These are phyloP conservation scores for Nycticryphes semicollaris DNA, from an alignment of 2,113 vertebrate genomes.

Conservation along the genomic window DNA sequence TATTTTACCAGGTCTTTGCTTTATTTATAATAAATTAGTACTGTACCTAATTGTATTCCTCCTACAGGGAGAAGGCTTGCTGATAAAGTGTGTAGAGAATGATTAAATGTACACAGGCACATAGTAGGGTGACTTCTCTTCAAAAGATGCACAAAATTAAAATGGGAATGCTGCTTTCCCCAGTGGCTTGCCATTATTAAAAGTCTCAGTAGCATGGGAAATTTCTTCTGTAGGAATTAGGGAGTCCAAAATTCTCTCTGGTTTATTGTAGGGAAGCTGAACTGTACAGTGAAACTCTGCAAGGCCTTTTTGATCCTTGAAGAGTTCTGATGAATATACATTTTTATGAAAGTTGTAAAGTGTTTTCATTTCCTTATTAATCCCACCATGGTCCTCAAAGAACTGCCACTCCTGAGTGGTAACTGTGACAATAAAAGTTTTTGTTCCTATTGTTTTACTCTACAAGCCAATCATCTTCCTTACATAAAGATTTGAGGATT, in stretches of 20 bases:
- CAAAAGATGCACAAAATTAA: constrained; percentile 75
- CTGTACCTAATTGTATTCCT: constrained; percentile 71
- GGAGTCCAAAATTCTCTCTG: constrained; percentile 67
- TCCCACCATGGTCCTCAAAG: constrained; percentile 67
- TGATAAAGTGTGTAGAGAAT: constrained; percentile 60
- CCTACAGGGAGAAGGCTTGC: constrained; percentile 69
- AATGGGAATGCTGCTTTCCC: constrained; percentile 69
- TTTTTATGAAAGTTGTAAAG: constrained; percentile 73
- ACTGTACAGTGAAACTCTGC: constrained; percentile 72
- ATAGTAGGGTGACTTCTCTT: constrained; percentile 63
- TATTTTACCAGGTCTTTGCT: constrained; percentile 67
- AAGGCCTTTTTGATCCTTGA: constrained; percentile 79
- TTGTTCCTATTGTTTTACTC: constrained; percentile 68
- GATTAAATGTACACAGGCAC: constrained; percentile 65
- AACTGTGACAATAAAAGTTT: constrained; percentile 64
- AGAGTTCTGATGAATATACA: constrained; percentile 75
- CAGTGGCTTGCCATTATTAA: constrained; percentile 72
- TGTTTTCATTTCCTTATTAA: constrained; percentile 73
- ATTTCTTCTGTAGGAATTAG: constrained; percentile 70
- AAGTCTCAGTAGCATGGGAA: constrained; percentile 73
- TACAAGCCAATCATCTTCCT: constrained; percentile 54
- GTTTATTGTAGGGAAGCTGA: constrained; percentile 71
- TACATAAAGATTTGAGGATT: constrained; percentile 57
- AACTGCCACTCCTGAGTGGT: constrained; percentile 63
- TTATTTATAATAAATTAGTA: constrained; percentile 75